These are phyloP conservation scores for Diploscapter pachys DNA, from an alignment of 1,140 invertebrate genomes.

Conservation along the genomic window DNA sequence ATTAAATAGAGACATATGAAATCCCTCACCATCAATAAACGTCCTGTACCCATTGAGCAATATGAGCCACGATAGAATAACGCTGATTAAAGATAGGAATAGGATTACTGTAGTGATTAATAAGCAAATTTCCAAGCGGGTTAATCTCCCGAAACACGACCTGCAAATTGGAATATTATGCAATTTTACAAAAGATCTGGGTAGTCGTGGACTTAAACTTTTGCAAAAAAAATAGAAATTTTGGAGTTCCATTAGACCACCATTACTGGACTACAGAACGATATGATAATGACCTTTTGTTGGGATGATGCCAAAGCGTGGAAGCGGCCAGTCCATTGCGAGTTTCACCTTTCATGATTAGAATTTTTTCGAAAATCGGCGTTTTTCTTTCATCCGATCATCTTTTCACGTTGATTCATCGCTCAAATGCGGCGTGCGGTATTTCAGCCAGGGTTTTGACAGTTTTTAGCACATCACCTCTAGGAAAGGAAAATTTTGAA, in stretches of 20 bases:
- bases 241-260: too few species aligned
- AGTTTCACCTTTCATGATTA: background rate
- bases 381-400: too few species aligned
- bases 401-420: too few species aligned
- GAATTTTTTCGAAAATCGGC: too few species aligned
- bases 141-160: slow-evolving; percentile 34
- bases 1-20: background rate
- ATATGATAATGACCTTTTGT: slow-evolving; percentile 18
- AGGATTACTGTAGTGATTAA: slow-evolving; percentile 28
- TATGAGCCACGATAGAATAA: slow-evolving; percentile 35
- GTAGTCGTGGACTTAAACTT: too few species aligned
- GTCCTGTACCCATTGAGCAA: slow-evolving; percentile 40
- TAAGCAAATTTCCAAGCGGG: slow-evolving; percentile 35
- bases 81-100: slow-evolving; percentile 26
- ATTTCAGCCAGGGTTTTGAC: too few species aligned
- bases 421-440: too few species aligned
- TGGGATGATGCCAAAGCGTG: slow-evolving; percentile 3
- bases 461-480: too few species aligned
- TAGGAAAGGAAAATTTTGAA: background rate
- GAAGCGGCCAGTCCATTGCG: background rate
- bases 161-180: slow-evolving; percentile 26
- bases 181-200: background rate
- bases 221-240: too few species aligned
- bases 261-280: background rate
- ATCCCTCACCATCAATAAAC: slow-evolving; percentile 35